Conservation (phyloP, 2,888 invertebrate species). For the Enoplolaimus lenunculus region DNA sequence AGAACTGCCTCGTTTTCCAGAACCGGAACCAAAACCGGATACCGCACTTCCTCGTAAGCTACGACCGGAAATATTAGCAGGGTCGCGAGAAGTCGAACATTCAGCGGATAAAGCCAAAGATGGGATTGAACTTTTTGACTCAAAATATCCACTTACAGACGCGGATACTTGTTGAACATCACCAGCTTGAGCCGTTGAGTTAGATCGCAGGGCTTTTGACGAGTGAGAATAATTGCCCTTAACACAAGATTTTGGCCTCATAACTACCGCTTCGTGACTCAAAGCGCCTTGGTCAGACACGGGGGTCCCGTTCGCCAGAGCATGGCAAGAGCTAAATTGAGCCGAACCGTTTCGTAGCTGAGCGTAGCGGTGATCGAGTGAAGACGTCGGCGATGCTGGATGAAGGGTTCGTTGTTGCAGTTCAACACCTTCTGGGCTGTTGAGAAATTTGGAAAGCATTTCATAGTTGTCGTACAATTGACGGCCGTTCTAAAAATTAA, state of each 20-base stretch:
- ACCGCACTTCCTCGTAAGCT: neutral
- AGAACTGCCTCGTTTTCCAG: neutral
- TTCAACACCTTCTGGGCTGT: neutral
- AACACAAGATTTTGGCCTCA: constrained; percentile 9
- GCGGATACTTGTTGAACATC: no score
- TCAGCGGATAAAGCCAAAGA: neutral
- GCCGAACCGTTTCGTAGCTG: neutral
- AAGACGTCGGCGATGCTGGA: neutral
- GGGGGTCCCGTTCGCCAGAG: neutral
- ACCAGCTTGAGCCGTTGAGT: neutral
- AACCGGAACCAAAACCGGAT: neutral
- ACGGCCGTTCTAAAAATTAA: constrained; percentile 24
- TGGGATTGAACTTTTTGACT: neutral
- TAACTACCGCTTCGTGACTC: neutral
- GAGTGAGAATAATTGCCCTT: neutral
- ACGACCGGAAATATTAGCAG: neutral
- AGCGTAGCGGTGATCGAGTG: no score
- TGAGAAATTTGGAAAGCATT: neutral
- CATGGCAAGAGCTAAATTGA: neutral
- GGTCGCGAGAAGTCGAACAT: neutral
- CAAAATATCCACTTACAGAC: no score
- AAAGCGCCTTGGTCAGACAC: neutral
- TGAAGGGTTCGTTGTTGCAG: neutral
- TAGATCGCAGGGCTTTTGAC: neutral
- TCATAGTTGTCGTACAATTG: constrained; percentile 25